Evolutionary conservation across 2,113 vertebrate genomes (phyloP).

Genomic region (Sander vitreus): DNA sequence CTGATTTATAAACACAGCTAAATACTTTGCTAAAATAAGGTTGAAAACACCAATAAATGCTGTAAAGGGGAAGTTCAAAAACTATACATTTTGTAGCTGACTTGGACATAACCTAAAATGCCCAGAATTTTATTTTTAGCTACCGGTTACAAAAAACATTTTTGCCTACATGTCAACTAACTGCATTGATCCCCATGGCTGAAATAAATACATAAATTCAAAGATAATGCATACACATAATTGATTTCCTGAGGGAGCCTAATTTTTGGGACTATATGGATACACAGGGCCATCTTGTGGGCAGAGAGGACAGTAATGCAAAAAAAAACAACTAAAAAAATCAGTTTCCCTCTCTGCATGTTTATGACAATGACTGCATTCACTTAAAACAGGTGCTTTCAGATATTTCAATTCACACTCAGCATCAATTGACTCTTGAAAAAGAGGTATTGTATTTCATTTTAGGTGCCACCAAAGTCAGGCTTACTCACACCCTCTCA

Average conservation of each 20-base stretch:
- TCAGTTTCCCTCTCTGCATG: neutral
- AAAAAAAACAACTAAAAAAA: too few species aligned
- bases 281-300: constrained; percentile 79
- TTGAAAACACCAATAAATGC: neutral
- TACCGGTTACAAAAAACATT: neutral
- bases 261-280: constrained; percentile 22
- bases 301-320: constrained; percentile 36
- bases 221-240: neutral
- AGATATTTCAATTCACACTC: constrained; percentile 34
- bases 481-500: constrained; percentile 32
- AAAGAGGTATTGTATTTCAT: constrained; percentile 51
- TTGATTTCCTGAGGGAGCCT: neutral
- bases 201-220: neutral
- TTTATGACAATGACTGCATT: constrained; percentile 46
- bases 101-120: neutral
- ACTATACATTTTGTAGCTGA: neutral
- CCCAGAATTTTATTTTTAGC: neutral
- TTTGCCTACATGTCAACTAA: neutral
- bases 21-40: neutral
- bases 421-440: constrained; percentile 35
- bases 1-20: constrained; percentile 12
- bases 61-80: neutral
- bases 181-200: neutral
- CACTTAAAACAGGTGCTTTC: constrained; percentile 58
- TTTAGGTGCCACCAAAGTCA: constrained; percentile 42